Evolutionary conservation across 2,113 vertebrate species (phyloP).

Genomic region (Pedetes capensis): DNA sequence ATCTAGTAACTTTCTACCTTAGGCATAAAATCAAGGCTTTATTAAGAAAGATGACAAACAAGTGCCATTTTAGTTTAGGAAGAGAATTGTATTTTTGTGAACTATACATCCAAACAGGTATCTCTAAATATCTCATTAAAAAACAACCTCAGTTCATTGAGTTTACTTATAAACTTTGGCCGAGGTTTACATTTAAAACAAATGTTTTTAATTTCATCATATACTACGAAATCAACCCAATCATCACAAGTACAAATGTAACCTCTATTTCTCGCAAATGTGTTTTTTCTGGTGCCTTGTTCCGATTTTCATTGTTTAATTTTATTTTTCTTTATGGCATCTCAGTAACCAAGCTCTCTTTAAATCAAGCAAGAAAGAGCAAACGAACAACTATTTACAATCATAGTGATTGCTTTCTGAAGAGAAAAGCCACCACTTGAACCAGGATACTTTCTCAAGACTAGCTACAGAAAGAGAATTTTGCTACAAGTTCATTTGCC

Average conservation of each 20-base stretch:
- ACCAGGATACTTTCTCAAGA: neutral
- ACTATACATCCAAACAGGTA: neutral
- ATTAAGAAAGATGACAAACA: constrained; percentile 22
- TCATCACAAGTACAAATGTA: neutral
- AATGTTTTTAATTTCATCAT: constrained; percentile 56
- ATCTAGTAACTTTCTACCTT: neutral
- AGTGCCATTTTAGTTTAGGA: constrained; percentile 6
- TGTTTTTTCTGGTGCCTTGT: neutral
- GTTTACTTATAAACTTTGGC: constrained; percentile 47
- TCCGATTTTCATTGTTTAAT: constrained; percentile 27
- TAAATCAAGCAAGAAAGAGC: neutral
- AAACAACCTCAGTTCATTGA: neutral
- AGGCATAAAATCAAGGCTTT: constrained; percentile 25
- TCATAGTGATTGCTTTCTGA: neutral
- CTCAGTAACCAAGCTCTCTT: constrained; percentile 17
- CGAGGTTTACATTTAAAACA: constrained; percentile 53
- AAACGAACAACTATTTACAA: neutral
- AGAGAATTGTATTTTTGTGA: constrained; percentile 36
- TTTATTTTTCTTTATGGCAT: neutral
- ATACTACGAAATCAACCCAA: constrained; percentile 30
- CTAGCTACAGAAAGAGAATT: neutral
- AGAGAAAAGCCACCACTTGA: constrained; percentile 23
- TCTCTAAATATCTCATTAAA: constrained; percentile 52
- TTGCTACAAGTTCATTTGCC: neutral
- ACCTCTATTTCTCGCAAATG: neutral